Evolutionary conservation across 1,140 invertebrate species (phyloP).

Genomic region (Drosophila arizonae): DNA sequence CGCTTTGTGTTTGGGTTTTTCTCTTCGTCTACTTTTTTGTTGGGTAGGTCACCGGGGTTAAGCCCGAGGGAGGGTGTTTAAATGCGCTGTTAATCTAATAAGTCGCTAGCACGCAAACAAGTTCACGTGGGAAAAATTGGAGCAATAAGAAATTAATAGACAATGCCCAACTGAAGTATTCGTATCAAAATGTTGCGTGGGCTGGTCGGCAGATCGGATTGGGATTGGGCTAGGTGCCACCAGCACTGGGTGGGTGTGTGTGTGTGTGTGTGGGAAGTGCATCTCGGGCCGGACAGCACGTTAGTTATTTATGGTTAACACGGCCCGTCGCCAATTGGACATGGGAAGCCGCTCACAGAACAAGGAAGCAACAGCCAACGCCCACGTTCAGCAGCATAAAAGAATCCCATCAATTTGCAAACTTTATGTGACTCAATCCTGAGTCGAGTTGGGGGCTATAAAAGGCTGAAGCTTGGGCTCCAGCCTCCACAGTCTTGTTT

Average conservation of each 20-base stretch:
- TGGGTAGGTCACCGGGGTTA: constrained; percentile 52
- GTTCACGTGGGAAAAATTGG: constrained; percentile 79
- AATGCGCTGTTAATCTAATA: constrained; percentile 72
- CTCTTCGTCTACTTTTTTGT: constrained; percentile 27
- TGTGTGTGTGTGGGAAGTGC: constrained; percentile 74
- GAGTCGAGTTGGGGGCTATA: constrained; percentile 42
- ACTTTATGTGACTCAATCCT: constrained; percentile 62
- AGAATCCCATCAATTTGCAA: constrained; percentile 65
- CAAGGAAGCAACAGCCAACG: constrained; percentile 44
- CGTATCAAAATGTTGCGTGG: constrained; percentile 42
- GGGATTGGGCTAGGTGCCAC: constrained; percentile 18
- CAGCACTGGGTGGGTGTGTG: constrained; percentile 60
- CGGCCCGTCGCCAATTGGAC: constrained; percentile 51
- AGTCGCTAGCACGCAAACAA: constrained; percentile 73
- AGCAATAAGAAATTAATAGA: constrained; percentile 58
- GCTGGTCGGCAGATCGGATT: constrained; percentile 17
- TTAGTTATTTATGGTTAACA: constrained; percentile 64
- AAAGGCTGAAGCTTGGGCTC: constrained; percentile 41
- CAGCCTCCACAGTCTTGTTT: constrained; percentile 51
- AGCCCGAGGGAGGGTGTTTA: constrained; percentile 51
- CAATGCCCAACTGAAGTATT: constrained; percentile 3
- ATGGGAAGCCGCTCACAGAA: constrained; percentile 60
- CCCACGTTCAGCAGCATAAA: constrained; percentile 49
- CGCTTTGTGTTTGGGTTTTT: background rate
- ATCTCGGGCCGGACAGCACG: background rate